A percentile compares a stretch with the other conserved stretches of the same genome.
Evolutionary conservation across 1,140 invertebrate genomes (phyloP).

Genomic region (Pogonus chalceus): DNA sequence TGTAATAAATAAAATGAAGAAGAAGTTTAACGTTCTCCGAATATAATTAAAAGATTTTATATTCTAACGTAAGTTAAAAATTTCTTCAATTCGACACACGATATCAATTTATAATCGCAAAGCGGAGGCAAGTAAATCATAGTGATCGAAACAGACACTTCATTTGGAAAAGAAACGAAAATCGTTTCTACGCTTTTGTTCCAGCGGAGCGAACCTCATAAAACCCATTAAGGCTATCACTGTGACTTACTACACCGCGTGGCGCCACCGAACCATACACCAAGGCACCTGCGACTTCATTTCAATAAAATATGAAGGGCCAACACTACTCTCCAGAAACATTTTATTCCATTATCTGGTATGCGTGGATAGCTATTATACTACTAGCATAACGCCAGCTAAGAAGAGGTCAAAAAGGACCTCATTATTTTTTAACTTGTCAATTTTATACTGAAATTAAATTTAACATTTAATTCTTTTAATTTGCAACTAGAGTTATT

Average conservation of each 20-base stretch:
- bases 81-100: too few relatives aligned
- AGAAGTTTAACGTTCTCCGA: too few relatives aligned
- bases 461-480: too few relatives aligned
- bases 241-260: background rate
- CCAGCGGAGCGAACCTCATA: conserved; percentile 1
- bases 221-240: conserved; percentile 4
- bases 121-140: background rate
- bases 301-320: conserved; percentile 5
- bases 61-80: too few relatives aligned
- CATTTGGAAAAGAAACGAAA: conserved; percentile 1
- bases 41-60: too few relatives aligned
- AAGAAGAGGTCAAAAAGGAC: too few relatives aligned
- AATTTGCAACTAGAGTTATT: too few relatives aligned
- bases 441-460: too few relatives aligned
- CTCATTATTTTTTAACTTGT: too few relatives aligned
- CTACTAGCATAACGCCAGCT: too few relatives aligned
- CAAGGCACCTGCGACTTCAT: conserved; percentile 1
- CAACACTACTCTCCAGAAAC: background rate
- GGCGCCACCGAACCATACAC: background rate
- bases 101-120: background rate
- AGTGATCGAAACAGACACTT: conserved; percentile 1
- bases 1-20: too few relatives aligned
- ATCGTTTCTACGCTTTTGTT: background rate
- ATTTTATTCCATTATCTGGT: background rate
- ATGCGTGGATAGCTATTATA: too few relatives aligned